Conservation (phyloP, 1,140 invertebrate genomes). For the Trichoplusia ni region DNA sequence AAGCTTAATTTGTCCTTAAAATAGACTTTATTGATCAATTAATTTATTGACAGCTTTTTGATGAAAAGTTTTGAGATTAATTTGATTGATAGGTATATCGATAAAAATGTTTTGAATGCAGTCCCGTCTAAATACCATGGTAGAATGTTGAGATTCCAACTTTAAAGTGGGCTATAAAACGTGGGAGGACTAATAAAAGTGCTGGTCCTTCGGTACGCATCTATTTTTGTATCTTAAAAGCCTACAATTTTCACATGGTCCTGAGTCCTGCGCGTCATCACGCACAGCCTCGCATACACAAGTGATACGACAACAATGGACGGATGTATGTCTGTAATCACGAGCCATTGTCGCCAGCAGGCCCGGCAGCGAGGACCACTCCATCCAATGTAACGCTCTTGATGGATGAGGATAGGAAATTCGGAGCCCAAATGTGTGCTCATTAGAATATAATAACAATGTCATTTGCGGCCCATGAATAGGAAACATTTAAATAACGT, state of each 20-base stretch:
- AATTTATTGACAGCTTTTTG: too few species aligned
- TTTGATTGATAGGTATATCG: too few species aligned
- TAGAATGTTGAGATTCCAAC: too few species aligned
- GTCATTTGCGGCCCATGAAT: too few species aligned
- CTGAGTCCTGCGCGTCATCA: background rate
- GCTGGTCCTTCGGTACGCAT: background rate
- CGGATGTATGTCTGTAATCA: constrained; percentile 40
- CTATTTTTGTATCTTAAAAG: background rate
- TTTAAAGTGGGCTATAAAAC: too few species aligned
- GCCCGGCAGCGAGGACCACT: background rate
- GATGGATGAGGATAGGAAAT: constrained; percentile 17
- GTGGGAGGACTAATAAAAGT: background rate
- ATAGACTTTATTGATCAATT: too few species aligned
- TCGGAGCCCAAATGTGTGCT: constrained; percentile 15
- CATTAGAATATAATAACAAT: constrained; percentile 1
- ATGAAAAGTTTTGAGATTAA: too few species aligned
- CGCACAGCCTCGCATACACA: constrained; percentile 17
- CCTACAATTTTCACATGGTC: background rate
- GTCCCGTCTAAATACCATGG: too few species aligned
- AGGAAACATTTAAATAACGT: too few species aligned
- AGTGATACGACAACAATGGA: constrained; percentile 36
- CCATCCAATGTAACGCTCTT: background rate
- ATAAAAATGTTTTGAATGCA: too few species aligned
- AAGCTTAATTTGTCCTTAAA: too few species aligned
- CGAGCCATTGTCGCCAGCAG: constrained; percentile 16